Percentiles rank a stretch among this genome's conserved stretches.
Conservation (phyloP, 2,113 vertebrate genomes). For the Corythornis vintsioides region DNA sequence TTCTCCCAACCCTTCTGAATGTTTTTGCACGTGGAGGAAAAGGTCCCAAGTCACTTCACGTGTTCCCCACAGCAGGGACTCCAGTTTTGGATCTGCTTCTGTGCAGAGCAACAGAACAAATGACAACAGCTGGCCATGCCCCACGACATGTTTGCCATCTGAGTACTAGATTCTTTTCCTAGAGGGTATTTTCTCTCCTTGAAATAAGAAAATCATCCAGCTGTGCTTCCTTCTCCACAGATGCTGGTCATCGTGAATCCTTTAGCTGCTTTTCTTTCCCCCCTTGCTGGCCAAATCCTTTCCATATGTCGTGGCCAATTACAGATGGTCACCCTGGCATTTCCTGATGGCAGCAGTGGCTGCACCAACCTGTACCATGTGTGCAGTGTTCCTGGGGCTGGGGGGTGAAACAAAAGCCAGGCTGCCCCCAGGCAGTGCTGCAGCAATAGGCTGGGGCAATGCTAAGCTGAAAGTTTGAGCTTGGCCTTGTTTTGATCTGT, state of each 20-base stretch:
- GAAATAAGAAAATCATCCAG: neutral
- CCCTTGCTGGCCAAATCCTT: slow-evolving; percentile 44
- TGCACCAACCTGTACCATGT: neutral
- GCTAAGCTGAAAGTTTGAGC: slow-evolving; percentile 74
- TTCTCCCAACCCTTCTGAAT: neutral
- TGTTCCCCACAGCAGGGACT: neutral
- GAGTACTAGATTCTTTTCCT: neutral
- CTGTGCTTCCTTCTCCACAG: slow-evolving; percentile 4
- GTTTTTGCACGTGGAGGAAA: neutral
- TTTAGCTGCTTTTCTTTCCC: slow-evolving; percentile 25
- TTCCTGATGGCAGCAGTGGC: slow-evolving; percentile 37
- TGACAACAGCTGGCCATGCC: neutral
- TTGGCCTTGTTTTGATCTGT: slow-evolving; percentile 79
- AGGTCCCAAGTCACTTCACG: neutral
- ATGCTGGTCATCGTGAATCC: neutral
- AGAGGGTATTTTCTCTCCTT: slow-evolving; percentile 14
- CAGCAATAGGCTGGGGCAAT: slow-evolving; percentile 56
- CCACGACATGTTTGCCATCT: neutral
- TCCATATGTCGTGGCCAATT: slow-evolving; percentile 47
- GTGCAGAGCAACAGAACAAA: neutral
- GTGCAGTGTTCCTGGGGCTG: neutral
- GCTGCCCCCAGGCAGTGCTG: slow-evolving; percentile 64
- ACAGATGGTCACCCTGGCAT: slow-evolving; percentile 54
- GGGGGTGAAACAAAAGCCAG: neutral
- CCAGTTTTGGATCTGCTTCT: neutral